Evolutionary conservation across 2,113 vertebrate species (phyloP).

Genomic region (Synchiropus splendidus): DNA sequence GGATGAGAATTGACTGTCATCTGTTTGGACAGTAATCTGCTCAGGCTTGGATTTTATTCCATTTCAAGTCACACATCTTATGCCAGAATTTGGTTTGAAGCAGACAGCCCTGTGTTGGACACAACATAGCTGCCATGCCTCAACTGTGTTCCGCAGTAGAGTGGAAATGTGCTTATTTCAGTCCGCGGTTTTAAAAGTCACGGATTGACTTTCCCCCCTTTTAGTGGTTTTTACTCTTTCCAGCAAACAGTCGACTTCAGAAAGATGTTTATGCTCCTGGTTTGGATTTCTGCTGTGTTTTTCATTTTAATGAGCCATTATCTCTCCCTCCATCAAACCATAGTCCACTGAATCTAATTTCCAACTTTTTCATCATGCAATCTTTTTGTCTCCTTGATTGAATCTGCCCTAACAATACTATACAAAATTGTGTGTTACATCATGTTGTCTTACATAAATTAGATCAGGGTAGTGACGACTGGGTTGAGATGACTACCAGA

Average conservation of each 20-base stretch:
- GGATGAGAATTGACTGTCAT: no score
- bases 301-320: conserved; percentile 46
- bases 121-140: conserved; percentile 23
- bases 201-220: conserved; percentile 27
- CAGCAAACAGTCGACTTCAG: conserved; percentile 48
- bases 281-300: conserved; percentile 49
- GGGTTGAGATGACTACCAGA: conserved; percentile 19
- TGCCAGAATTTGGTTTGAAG: conserved; percentile 20
- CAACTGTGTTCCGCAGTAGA: conserved; percentile 30
- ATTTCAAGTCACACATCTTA: no score
- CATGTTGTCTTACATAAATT: no score
- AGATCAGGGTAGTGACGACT: no score
- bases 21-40: no score
- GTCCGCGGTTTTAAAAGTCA: conserved; percentile 20
- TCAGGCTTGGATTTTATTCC: no score
- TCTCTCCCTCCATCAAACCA: conserved; percentile 52
- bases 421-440: no score
- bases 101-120: conserved; percentile 20
- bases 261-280: conserved; percentile 54
- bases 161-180: conserved; percentile 35
- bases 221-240: conserved; percentile 45
- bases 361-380: conserved; percentile 20
- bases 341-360: conserved; percentile 18
- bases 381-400: conserved; percentile 5
- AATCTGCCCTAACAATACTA: background rate